These are phyloP conservation scores for Zaprionus ghesquierei DNA, from an alignment of 1,140 invertebrate genomes.

Conservation along the genomic window DNA sequence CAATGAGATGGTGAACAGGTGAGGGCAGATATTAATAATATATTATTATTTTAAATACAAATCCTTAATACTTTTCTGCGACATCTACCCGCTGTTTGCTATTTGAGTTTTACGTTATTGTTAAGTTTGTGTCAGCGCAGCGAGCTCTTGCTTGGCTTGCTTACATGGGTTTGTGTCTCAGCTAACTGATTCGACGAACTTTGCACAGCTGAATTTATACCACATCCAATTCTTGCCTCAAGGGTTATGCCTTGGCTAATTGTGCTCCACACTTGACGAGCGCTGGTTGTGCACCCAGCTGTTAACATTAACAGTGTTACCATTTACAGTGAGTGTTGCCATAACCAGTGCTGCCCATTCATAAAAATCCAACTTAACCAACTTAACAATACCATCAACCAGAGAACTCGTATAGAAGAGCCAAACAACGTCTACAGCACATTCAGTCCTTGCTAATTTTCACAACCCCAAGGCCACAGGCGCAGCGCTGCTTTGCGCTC, in stretches of 20 bases:
- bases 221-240: not conserved
- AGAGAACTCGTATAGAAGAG: no score
- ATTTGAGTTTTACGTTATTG: not conserved
- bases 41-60: not conserved
- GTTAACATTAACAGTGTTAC: no score
- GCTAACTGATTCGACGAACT: not conserved
- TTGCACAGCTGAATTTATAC: not conserved
- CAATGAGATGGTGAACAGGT: conserved; percentile 82
- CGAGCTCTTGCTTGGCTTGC: not conserved
- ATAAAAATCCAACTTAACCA: no score
- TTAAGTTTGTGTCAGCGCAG: not conserved
- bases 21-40: conserved; percentile 30
- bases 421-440: no score
- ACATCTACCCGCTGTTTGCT: not conserved
- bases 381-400: no score
- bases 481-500: no score
- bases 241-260: not conserved
- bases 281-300: not conserved
- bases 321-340: no score
- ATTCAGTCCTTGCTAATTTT: no score
- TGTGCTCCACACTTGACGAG: not conserved
- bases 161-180: not conserved
- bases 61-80: not conserved
- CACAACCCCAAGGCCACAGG: no score
- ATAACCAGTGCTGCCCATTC: no score